These are phyloP conservation scores for Atta cephalotes DNA, from an alignment of 1,140 invertebrate genomes.

Conservation along the genomic window DNA sequence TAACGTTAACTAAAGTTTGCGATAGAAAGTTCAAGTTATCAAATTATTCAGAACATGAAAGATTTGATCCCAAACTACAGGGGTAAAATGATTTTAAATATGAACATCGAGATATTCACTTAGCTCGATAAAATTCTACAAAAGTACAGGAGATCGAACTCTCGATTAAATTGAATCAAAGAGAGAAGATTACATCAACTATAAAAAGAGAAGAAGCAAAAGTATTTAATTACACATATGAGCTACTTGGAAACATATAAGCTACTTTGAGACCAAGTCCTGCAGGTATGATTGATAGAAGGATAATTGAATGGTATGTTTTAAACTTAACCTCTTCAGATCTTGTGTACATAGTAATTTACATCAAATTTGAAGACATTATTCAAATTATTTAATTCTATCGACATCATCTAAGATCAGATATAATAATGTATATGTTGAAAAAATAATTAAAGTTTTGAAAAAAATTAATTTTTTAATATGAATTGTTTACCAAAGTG, in stretches of 20 bases:
- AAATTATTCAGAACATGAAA: constrained; percentile 44
- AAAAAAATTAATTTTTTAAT: too few relatives aligned
- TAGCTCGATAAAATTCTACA: constrained; percentile 4
- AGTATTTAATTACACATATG: background rate
- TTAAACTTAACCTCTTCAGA: background rate
- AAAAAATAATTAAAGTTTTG: too few relatives aligned
- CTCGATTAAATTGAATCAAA: background rate
- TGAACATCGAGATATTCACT: background rate
- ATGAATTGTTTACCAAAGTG: too few relatives aligned
- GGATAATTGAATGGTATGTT: background rate
- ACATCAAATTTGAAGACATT: too few relatives aligned
- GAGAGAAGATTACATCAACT: background rate
- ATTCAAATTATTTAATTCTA: too few relatives aligned
- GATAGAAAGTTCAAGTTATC: constrained; percentile 6
- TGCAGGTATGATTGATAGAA: background rate
- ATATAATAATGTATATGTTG: too few relatives aligned
- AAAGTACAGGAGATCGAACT: constrained; percentile 6
- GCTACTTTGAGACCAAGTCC: background rate
- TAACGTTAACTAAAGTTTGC: constrained; percentile 48
- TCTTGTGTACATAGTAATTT: too few relatives aligned
- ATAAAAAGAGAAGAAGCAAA: background rate
- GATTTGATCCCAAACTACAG: constrained; percentile 12
- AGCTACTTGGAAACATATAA: background rate
- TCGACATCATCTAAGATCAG: too few relatives aligned
- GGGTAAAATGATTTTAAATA: constrained; percentile 7